Evolutionary conservation across 2,113 vertebrate species (phyloP).

Genomic region (Phasianus colchicus): DNA sequence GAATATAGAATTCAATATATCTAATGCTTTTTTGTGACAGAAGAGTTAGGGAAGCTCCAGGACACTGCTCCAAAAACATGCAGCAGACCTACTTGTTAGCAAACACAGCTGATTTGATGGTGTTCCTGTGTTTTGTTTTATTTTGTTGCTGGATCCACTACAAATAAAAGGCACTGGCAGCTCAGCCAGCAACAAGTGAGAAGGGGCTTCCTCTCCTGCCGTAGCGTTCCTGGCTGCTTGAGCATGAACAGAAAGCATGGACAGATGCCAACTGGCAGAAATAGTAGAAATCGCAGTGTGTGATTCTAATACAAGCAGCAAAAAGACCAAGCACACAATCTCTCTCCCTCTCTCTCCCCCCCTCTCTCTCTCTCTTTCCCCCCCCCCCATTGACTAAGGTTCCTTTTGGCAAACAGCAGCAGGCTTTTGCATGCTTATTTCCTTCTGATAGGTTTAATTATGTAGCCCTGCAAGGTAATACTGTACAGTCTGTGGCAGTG

Average conservation of each 20-base stretch:
- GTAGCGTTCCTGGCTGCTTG: conserved; percentile 71
- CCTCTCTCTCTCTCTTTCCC: neutral
- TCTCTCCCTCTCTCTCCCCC: neutral
- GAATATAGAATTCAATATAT: neutral
- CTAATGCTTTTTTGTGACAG: neutral
- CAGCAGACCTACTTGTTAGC: conserved; percentile 1
- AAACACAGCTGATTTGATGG: conserved; percentile 63
- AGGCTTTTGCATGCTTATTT: conserved; percentile 71
- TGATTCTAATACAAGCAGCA: conserved; percentile 78
- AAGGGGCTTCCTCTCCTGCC: conserved; percentile 74
- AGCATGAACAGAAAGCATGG: conserved; percentile 80
- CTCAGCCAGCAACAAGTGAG: conserved; percentile 54
- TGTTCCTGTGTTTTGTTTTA: neutral
- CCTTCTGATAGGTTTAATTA: conserved; percentile 65
- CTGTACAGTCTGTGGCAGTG: neutral
- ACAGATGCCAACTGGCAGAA: conserved; percentile 83
- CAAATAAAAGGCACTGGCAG: conserved; percentile 70
- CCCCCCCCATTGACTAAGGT: conserved; percentile 39
- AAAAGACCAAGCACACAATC: conserved; percentile 70
- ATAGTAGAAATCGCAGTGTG: conserved; percentile 71
- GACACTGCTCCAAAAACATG: neutral
- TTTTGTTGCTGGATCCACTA: conserved; percentile 72
- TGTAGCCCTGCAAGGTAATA: conserved; percentile 13
- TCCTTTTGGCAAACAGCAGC: conserved; percentile 74
- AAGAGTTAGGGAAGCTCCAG: neutral